Base-by-base conservation (phyloP, 2,797 vertebrate species). In the Clarias platycephalus region DNA sequence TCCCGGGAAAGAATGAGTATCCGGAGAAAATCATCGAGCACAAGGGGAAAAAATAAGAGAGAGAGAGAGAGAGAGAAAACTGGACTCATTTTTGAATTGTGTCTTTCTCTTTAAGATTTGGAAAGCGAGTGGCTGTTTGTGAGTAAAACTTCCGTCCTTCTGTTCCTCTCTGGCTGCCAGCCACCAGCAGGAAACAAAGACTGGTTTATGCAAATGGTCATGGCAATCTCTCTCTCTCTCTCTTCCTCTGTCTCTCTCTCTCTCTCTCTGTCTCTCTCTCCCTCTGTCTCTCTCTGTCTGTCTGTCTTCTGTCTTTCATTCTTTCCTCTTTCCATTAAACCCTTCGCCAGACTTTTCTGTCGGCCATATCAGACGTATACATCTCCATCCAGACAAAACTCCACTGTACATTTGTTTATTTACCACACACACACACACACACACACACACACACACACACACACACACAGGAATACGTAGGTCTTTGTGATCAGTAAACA, bases 141-240 rank as follows among this genome's bases (percentile, higher is more conserved):
- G 87, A 95, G 94, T 95, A 93, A 93, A 94, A 96, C 94, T 94
- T 96, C 92, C 93, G 90, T 90, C 95, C 95, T 95, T 96, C 94
- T 96, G 94, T 95, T 94, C 93, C 89, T 53, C 91, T 88, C 94
- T 95, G 94, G 95, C 95, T 92, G 93, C 88, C 86, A 90, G 94
- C 95, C 94, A 95, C 92, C 88, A 89, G 92, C 92, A 93, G 92
- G 93, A 94, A 95, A 95, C 93, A 95, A 94, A 96, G 94, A 92
- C 95, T 91, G 92, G 86, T 92, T 95, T 92, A 95, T 94, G 95
- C 94, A 95, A 95, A 96, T 95, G 93, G 92, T 86, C 91, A 91
- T 92, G 88, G 89, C 92, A 91, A 90, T 86, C 84, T 86, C 81
- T 91, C 92, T 91, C 90, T 90, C 90, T 90, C 90, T 90, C 63